Conservation (phyloP, 2,113 vertebrate species). For the Centropristis striata region DNA sequence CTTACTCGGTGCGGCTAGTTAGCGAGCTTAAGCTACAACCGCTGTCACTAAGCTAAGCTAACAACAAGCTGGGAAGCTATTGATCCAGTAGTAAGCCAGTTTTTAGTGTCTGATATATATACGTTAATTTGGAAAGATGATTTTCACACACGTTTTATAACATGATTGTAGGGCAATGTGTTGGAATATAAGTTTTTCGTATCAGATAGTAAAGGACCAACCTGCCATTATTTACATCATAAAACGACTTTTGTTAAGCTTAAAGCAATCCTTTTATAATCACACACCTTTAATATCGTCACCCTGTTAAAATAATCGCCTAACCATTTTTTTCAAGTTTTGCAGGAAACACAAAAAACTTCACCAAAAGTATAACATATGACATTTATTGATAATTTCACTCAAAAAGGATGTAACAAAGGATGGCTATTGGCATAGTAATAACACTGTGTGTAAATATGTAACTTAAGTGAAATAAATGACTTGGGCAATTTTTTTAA, state of each 20-base stretch:
- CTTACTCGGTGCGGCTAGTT: not conserved
- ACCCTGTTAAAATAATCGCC: no score
- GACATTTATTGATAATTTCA: no score
- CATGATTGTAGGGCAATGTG: not conserved
- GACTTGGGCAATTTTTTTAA: no score
- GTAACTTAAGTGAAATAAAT: no score
- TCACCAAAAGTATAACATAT: no score
- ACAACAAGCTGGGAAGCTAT: not conserved
- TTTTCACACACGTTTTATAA: not conserved
- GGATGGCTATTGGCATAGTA: no score
- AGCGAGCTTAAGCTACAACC: not conserved
- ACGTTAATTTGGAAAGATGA: no score
- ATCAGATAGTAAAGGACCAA: not conserved
- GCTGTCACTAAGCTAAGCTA: not conserved
- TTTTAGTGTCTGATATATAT: no score
- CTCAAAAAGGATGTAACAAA: no score
- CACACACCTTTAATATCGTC: not conserved
- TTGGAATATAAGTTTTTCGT: not conserved
- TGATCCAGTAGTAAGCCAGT: not conserved
- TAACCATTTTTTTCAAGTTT: no score
- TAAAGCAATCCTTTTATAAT: not conserved
- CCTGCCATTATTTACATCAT: not conserved
- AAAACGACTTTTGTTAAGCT: not conserved
- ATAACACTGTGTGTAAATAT: no score
- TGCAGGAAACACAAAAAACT: no score